Percentiles rank a stretch among this genome's conserved stretches.
Conservation (phyloP, 2,797 vertebrate genomes). For the Peromyscus aztecus region DNA sequence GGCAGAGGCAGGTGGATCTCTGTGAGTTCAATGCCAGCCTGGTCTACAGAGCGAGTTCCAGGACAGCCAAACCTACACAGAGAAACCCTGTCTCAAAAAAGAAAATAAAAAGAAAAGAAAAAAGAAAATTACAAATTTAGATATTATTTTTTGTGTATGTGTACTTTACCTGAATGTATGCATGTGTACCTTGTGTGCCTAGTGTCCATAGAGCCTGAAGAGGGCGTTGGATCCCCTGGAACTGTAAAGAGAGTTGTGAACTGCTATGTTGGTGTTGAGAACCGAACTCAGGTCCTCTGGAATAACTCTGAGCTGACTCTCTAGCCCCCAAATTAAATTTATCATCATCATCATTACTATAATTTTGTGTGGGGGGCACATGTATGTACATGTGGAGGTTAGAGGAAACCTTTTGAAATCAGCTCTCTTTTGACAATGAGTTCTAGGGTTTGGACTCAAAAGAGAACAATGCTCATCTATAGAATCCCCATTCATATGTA, state of each 20-base stretch:
- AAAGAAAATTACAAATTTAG: not conserved
- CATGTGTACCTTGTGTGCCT: not conserved
- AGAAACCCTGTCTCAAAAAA: not conserved
- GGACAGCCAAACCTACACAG: not conserved
- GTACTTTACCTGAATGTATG: not conserved
- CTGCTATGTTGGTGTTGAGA: not conserved
- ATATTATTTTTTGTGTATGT: not conserved
- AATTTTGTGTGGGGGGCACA: not conserved
- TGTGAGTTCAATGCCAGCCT: not conserved
- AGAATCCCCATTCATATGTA: slow-evolving; percentile 26
- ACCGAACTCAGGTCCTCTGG: not conserved
- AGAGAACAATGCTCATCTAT: not conserved
- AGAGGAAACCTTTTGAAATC: not conserved
- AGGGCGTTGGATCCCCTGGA: not conserved
- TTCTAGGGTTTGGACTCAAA: not conserved
- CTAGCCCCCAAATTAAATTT: not conserved
- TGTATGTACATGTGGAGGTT: not conserved
- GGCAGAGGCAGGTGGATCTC: not conserved
- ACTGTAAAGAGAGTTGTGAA: not conserved
- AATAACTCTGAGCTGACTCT: not conserved
- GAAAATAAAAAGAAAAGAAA: not conserved
- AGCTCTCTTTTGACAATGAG: not conserved
- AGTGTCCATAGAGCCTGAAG: not conserved
- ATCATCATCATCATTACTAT: not conserved
- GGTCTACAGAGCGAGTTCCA: not conserved